Evolutionary conservation across 2,888 invertebrate genomes (phyloP).

Genomic region (Frankliniella intonsa): DNA sequence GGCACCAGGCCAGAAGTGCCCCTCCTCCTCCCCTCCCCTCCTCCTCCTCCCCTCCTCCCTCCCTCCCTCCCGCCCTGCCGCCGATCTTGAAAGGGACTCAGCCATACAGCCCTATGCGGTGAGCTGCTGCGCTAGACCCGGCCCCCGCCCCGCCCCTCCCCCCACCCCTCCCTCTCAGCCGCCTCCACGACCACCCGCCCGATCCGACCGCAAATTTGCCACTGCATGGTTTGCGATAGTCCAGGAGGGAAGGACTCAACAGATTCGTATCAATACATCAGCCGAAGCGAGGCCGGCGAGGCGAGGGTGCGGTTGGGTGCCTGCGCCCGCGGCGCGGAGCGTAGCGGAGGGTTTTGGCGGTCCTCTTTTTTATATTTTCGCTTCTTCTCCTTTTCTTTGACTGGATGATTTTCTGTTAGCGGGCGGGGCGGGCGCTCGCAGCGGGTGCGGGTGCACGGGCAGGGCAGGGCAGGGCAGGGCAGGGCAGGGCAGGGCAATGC

Average conservation of each 20-base stretch:
- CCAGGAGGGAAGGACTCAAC: background rate
- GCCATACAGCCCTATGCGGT: background rate
- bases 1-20: conserved; percentile 7
- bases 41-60: background rate
- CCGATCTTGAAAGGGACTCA: background rate
- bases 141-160: background rate
- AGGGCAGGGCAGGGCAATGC: background rate
- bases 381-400: no score
- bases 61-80: background rate
- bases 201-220: background rate
- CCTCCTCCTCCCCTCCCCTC: background rate
- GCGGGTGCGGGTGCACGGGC: background rate
- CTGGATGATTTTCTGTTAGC: no score
- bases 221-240: background rate
- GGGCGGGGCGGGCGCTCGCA: background rate
- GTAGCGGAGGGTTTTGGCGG: no score
- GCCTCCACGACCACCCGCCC: no score
- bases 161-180: background rate
- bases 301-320: background rate
- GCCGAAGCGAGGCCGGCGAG: background rate
- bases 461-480: background rate
- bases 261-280: no score
- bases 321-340: no score
- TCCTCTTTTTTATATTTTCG: no score
- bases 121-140: background rate